These are phyloP conservation scores for Mustela lutreola DNA, from an alignment of 2,113 vertebrate species.

Conservation along the genomic window DNA sequence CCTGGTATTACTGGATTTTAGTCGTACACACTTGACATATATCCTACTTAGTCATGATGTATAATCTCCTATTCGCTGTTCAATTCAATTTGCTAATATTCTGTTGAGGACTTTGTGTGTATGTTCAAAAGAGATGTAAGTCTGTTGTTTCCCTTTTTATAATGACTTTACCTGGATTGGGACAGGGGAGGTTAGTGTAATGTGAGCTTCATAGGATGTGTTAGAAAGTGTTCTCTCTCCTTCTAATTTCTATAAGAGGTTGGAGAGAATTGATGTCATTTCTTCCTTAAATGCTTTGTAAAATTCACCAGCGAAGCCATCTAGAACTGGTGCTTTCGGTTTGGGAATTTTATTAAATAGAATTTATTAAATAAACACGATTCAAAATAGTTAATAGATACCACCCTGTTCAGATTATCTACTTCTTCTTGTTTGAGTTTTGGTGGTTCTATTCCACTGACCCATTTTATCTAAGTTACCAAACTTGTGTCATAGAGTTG, in stretches of 20 bases:
- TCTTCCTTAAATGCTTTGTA: background rate
- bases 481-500: background rate
- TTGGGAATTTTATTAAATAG: slow-evolving; percentile 2
- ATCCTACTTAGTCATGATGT: background rate
- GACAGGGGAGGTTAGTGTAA: background rate
- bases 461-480: background rate
- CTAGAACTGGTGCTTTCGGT: background rate
- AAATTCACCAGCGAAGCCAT: background rate
- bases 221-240: background rate
- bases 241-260: background rate
- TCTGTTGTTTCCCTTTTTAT: background rate
- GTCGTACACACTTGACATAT: background rate
- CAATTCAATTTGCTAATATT: background rate
- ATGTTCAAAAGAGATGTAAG: background rate
- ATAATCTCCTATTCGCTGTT: background rate
- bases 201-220: background rate
- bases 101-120: background rate
- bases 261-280: background rate
- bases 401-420: background rate
- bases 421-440: background rate
- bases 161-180: background rate
- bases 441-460: background rate
- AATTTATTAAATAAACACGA: background rate
- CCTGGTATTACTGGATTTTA: background rate
- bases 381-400: background rate